A percentile compares a stretch with the other conserved stretches of the same genome.
phyloP scores from a whole-genome alignment of 2,797 vertebrate genomes.

The Taeniopygia guttata region DNA sequence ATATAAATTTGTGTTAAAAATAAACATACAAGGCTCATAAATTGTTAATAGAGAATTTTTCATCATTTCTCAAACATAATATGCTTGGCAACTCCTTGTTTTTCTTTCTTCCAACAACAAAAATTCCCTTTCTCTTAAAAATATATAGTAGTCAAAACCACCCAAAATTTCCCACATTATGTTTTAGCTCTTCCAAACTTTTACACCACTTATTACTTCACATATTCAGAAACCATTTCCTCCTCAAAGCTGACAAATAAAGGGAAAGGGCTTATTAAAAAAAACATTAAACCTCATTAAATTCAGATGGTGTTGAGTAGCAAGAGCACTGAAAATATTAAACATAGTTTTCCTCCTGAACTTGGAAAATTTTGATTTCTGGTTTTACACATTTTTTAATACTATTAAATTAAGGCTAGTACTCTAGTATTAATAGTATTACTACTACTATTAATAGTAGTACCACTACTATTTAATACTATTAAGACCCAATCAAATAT shows the following conservation, averaged over 20 bases:
- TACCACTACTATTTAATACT: neutral
- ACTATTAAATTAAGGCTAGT: neutral
- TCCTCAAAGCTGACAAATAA: neutral
- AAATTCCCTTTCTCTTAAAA: neutral
- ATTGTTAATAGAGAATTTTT: neutral
- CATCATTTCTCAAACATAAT: neutral
- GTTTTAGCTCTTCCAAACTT: neutral
- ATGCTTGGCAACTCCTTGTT: neutral
- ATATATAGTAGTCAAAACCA: neutral
- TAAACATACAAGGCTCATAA: neutral
- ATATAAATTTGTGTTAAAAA: neutral
- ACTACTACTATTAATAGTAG: neutral
- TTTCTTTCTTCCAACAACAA: neutral
- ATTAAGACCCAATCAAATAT: neutral
- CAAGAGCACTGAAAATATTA: neutral
- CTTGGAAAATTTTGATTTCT: neutral
- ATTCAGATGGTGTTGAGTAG: neutral
- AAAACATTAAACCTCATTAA: neutral
- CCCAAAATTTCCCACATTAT: neutral
- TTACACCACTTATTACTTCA: neutral
- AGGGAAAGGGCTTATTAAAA: neutral
- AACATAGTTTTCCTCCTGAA: neutral
- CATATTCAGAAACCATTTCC: neutral
- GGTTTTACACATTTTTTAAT: neutral
- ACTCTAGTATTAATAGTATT: neutral